Evolutionary conservation across 2,797 vertebrate genomes (phyloP), one percentile per base, ranked within the genome.

Genomic region (Arnoldichthys spilopterus): DNA sequence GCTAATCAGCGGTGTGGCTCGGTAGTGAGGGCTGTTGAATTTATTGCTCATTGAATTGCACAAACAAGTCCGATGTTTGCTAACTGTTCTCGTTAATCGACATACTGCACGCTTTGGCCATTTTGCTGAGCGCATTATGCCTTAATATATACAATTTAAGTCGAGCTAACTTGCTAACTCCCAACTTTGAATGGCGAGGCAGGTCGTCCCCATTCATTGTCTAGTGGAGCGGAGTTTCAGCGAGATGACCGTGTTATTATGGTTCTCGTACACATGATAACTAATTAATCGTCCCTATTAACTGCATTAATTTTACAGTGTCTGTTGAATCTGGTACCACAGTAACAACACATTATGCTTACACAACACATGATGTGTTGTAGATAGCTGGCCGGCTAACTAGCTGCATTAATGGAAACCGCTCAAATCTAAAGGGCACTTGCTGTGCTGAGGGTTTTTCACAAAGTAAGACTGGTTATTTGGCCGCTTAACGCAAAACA

Each of bases 181-280:
- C 45, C 28, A 69, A 74, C 11, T 59, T 74, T 68, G 53, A 59
- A 68, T 79, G 54, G 30, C n/a, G 51, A 79, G 15, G 5, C 20
- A 0, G 28, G 7, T 34, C 1, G 26, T 18, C 18, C 40, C 40
- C 62, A 68, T 79, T 79, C 53, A 68, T 79, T 74, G 66, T 68
- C 24, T 30, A 8, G 16, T 11, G 18, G 2, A 18, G 66, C 66
- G 3, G 18, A 43, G 62, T 37, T 66, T 34, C 18, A 2, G 59
- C 2, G n/a, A 49, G 43, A 15, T 32, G 58, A 4, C 24, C 11
- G 34, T 37, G 34, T 7, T 11, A 9, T 43, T 47, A 8, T 45
- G 37, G n/a, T 26, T 28, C 15, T 59, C 15, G 24, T 30, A 5
- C 12, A 15, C 1, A 47, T 13, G 3, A 16, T 1, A 47, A 3